Evolutionary conservation across 2,113 vertebrate species (phyloP), one percentile per base, ranked within the genome.

Genomic region (Meleagris gallopavo): DNA sequence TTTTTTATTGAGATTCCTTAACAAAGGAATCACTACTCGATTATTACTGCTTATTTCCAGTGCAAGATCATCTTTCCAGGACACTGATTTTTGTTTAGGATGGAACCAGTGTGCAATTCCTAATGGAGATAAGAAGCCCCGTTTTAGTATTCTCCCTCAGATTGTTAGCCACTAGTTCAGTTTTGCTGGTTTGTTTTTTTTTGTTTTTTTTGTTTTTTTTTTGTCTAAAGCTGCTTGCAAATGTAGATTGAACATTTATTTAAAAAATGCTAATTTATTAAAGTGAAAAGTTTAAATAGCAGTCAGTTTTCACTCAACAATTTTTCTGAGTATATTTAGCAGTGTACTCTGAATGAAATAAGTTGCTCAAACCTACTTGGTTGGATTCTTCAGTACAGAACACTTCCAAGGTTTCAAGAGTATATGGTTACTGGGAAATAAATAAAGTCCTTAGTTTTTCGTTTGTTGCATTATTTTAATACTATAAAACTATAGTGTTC

Each of bases 1-100:
- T 86, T 86, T 91, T 87, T 95, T 92, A 87, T 89, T 90, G 88
- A 36, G 78, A 91, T 94, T 95, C 90, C 78, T 93, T 82, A 93
- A 94, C 90, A 95, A 89, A 94, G 74, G 29, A 88, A 18, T 89
- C 46, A 66, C 80, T 95, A 50, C 32, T 93, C 75, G 81, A 78
- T 94, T 92, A 85, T 89, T 78, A 9, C 41, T 80, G 58, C 54
- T 80, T 34, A 89, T 73, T 86, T 76, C 29, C 67, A 58, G 43
- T 55, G 40, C 40, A 52, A 75, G 50, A 46, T 30, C 58, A 30
- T 32, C 58, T 30, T 89, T 40, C 32, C 60, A 66, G 57, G 54
- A 48, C 40, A 74, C 69, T 50, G 46, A 7, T 71, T 78, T 70
- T 57, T 88, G 25, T 70, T 71, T 57, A 29, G 32, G 34, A 27